These are phyloP conservation scores for Pagrus major DNA, from an alignment of 2,113 vertebrate genomes.

Conservation along the genomic window DNA sequence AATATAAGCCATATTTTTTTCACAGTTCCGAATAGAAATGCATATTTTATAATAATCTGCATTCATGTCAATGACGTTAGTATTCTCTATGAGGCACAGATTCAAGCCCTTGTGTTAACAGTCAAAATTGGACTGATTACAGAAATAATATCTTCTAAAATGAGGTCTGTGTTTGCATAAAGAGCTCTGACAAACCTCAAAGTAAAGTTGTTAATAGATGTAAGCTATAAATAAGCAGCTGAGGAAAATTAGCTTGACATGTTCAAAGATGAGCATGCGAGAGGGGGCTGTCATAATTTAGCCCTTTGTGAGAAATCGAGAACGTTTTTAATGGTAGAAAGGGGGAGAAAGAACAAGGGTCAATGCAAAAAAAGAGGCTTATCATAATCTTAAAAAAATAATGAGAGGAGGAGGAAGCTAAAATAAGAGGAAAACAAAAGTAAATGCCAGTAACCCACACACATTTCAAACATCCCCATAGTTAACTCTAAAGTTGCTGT, in stretches of 20 bases:
- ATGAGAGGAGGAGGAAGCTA: conserved; percentile 51
- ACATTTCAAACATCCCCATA: conserved; percentile 58
- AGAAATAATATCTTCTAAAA: conserved; percentile 66
- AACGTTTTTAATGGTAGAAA: conserved; percentile 65
- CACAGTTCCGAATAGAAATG: conserved; percentile 59
- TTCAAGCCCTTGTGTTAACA: conserved; percentile 69
- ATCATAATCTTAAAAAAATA: conserved; percentile 58
- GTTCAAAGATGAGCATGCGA: conserved; percentile 59
- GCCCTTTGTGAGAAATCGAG: conserved; percentile 59
- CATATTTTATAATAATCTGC: conserved; percentile 55
- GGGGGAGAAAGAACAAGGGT: conserved; percentile 41
- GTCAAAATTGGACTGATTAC: conserved; percentile 56
- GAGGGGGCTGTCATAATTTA: conserved; percentile 44
- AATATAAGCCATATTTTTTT: conserved; percentile 65
- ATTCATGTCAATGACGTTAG: conserved; percentile 39
- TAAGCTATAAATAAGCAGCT: conserved; percentile 36
- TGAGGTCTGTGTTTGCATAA: conserved; percentile 46
- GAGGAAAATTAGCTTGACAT: conserved; percentile 38
- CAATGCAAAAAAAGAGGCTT: conserved; percentile 59
- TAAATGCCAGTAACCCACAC: conserved; percentile 80
- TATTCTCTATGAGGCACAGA: conserved; percentile 55
- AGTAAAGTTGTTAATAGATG: conserved; percentile 39
- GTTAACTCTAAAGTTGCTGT: conserved; percentile 65
- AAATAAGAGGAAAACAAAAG: conserved; percentile 58
- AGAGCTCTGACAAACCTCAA: conserved; percentile 56